A percentile compares a stretch with the other conserved stretches of the same genome.
phyloP scores from a whole-genome alignment of 1,140 invertebrate genomes.

The Copidosoma floridanum region DNA sequence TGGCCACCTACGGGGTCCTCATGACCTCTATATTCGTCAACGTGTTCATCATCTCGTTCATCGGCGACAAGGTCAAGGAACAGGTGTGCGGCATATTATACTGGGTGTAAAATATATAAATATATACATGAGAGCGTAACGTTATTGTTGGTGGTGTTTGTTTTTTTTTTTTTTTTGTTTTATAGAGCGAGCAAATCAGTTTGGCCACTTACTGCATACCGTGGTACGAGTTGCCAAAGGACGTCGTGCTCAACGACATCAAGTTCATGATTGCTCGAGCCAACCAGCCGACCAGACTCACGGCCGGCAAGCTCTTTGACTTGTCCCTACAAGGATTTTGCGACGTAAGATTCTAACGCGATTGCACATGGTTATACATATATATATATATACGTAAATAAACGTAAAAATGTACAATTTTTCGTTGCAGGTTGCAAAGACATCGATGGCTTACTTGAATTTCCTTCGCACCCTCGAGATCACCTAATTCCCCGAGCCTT shows the following conservation, averaged over 20 bases:
- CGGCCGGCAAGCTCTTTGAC: constrained; percentile 40
- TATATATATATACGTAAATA: too few relatives aligned
- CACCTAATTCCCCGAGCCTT: background rate
- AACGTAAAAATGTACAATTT: background rate
- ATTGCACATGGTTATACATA: too few relatives aligned
- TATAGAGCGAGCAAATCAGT: constrained; percentile 37
- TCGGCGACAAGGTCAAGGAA: constrained; percentile 43
- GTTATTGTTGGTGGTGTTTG: background rate
- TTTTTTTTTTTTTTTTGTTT: background rate
- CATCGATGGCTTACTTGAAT: constrained; percentile 44
- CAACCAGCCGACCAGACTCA: constrained; percentile 31
- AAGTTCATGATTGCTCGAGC: constrained; percentile 38
- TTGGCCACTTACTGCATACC: constrained; percentile 33
- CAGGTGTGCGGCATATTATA: constrained; percentile 31
- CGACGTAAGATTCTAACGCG: constrained; percentile 30
- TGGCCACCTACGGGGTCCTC: constrained; percentile 39
- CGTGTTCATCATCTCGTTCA: constrained; percentile 43
- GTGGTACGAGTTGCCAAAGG: constrained; percentile 38
- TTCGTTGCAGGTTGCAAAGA: constrained; percentile 39
- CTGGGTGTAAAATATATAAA: too few relatives aligned
- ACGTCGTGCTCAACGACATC: constrained; percentile 27
- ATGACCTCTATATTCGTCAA: constrained; percentile 45
- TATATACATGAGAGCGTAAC: too few relatives aligned
- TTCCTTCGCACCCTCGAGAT: constrained; percentile 38
- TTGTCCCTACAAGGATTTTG: constrained; percentile 41